Conservation (phyloP, 35 echinoderm and acorn worm species). For the Chiridota heheva region DNA sequence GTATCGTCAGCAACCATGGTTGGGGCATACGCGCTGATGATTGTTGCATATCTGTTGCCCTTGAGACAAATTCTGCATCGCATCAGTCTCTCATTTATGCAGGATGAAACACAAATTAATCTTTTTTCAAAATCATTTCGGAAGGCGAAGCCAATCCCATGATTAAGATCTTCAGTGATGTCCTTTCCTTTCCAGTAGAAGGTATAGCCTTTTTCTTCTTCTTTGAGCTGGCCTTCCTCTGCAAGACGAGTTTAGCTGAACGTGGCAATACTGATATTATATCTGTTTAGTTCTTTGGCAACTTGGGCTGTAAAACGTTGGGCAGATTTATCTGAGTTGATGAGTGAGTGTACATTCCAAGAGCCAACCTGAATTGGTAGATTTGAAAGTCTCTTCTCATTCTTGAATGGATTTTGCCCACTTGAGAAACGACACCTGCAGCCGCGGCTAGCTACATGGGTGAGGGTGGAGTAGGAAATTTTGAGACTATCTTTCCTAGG, state of each 20-base stretch:
- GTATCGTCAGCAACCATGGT: not conserved
- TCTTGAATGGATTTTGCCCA: not conserved
- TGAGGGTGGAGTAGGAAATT: constrained; percentile 6
- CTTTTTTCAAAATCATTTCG: not conserved
- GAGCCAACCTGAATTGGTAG: not conserved
- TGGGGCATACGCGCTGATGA: not conserved
- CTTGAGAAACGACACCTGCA: not conserved
- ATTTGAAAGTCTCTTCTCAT: not conserved
- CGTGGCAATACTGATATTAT: constrained; percentile 2
- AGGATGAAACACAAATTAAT: not conserved
- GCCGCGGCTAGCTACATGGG: not conserved
- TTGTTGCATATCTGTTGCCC: not conserved
- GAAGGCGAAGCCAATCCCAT: not conserved
- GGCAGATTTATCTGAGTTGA: not conserved
- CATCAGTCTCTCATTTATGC: constrained; percentile 5
- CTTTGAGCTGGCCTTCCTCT: not conserved
- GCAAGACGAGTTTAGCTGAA: not conserved
- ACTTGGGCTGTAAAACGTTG: not conserved
- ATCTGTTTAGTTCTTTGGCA: constrained; percentile 4
- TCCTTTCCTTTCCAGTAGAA: not conserved
- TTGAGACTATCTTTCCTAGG: constrained; percentile 1
- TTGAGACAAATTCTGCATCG: not conserved
- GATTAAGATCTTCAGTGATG: not conserved
- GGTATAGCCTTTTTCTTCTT: not conserved
- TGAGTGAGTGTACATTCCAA: not conserved